Conservation (phyloP, 1,140 invertebrate species). For the Andricus grossulariae region DNA sequence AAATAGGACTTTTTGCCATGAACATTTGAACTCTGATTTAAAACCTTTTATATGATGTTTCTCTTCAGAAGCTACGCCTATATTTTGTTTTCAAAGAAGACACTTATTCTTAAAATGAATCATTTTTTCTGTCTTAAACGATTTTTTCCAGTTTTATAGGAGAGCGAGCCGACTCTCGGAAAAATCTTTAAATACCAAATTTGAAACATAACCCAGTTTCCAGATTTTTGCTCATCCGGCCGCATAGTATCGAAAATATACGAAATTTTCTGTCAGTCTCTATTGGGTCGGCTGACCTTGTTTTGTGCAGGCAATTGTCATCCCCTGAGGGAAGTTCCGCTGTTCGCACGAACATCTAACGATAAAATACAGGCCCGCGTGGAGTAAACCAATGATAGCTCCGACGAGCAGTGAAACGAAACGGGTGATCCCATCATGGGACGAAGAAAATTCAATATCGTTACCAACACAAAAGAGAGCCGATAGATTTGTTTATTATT, state of each 20-base stretch:
- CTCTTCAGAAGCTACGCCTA: too few relatives aligned
- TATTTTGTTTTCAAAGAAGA: too few relatives aligned
- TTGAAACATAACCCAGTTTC: neutral
- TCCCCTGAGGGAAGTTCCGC: slow-evolving; percentile 33
- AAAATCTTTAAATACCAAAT: neutral
- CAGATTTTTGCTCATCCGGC: slow-evolving; percentile 16
- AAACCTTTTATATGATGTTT: too few relatives aligned
- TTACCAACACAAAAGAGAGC: neutral
- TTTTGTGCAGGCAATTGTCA: slow-evolving; percentile 52
- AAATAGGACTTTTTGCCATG: too few relatives aligned
- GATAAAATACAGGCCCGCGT: slow-evolving; percentile 43
- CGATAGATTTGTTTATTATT: too few relatives aligned
- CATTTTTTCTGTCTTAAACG: too few relatives aligned
- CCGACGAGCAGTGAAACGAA: slow-evolving; percentile 33
- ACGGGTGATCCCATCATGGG: neutral
- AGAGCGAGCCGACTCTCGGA: too few relatives aligned
- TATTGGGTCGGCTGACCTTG: slow-evolving; percentile 52
- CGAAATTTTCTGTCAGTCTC: slow-evolving; percentile 49
- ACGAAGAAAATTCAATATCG: slow-evolving; percentile 19
- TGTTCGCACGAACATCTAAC: slow-evolving; percentile 36
- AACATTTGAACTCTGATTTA: too few relatives aligned
- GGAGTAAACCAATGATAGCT: slow-evolving; percentile 37
- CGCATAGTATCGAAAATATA: slow-evolving; percentile 48
- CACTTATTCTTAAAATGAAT: too few relatives aligned
- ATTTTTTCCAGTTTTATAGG: too few relatives aligned